Conservation (phyloP, 2,113 vertebrate genomes). For the Macroglossus sobrinus region DNA sequence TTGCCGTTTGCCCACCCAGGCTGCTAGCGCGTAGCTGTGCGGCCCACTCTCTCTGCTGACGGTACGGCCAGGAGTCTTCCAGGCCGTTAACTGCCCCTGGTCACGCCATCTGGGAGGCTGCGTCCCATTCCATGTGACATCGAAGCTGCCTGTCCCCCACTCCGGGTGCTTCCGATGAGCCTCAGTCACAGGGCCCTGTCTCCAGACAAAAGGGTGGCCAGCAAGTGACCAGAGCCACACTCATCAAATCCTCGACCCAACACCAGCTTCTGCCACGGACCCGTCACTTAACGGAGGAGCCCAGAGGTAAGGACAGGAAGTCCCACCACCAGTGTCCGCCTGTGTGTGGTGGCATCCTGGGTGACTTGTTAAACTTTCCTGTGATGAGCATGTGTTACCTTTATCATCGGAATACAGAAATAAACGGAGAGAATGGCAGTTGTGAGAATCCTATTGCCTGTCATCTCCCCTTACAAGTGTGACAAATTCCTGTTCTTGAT, state of each 20-base stretch:
- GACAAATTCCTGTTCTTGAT: neutral
- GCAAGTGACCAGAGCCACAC: accelerated
- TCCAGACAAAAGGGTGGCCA: neutral
- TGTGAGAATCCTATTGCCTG: neutral
- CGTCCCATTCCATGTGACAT: accelerated
- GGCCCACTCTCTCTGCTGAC: neutral
- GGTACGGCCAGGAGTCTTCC: neutral
- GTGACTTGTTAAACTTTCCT: too few relatives aligned
- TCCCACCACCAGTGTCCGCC: accelerated
- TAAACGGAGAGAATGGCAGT: too few relatives aligned
- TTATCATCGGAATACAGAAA: neutral
- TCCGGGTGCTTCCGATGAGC: accelerated
- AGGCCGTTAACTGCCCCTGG: accelerated
- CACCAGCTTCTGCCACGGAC: neutral
- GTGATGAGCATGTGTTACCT: neutral
- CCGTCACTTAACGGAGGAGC: neutral
- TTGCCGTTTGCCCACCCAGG: accelerated
- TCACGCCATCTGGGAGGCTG: accelerated
- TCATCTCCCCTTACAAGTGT: neutral
- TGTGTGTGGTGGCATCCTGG: accelerated
- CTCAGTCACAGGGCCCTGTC: neutral
- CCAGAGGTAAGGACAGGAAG: neutral
- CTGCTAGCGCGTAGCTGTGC: accelerated
- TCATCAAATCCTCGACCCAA: too few relatives aligned
- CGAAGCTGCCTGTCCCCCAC: neutral